Conservation (phyloP, 2,888 invertebrate species). For the Andricus curvator region DNA sequence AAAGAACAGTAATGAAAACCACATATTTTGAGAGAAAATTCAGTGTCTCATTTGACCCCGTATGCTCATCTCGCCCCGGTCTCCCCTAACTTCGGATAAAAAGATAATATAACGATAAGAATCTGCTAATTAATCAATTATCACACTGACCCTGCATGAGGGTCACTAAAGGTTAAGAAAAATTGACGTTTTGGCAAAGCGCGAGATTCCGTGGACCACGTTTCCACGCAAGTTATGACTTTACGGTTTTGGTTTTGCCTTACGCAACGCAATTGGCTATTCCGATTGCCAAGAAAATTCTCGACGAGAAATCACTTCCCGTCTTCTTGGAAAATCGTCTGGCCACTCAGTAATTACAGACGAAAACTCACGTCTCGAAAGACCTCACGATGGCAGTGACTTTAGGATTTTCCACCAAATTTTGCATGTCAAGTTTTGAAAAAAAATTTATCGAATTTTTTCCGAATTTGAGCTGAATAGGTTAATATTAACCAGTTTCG, state of each 20-base stretch:
- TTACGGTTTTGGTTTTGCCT: slow-evolving; percentile 41
- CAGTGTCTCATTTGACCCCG: no score
- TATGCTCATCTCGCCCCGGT: no score
- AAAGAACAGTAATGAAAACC: no score
- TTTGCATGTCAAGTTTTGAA: background rate
- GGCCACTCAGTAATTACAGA: slow-evolving; percentile 57
- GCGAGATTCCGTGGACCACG: slow-evolving; percentile 16
- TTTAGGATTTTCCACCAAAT: background rate
- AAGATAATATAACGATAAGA: no score
- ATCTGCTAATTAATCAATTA: background rate
- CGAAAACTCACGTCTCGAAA: slow-evolving; percentile 36
- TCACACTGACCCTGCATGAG: background rate
- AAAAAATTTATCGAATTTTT: background rate
- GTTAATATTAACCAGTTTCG: no score
- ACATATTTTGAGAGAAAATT: no score
- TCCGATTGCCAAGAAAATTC: slow-evolving; percentile 67
- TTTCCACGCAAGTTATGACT: slow-evolving; percentile 44
- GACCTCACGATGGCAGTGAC: slow-evolving; percentile 28
- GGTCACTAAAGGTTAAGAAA: background rate
- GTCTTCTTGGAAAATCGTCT: slow-evolving; percentile 70
- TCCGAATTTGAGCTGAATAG: no score
- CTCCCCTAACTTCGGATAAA: no score
- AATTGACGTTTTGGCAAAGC: slow-evolving; percentile 54
- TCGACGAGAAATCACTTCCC: slow-evolving; percentile 62
- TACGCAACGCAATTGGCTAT: slow-evolving; percentile 54